These are phyloP conservation scores for Pteruthius melanotis DNA, from an alignment of 2,113 vertebrate genomes.

Conservation along the genomic window DNA sequence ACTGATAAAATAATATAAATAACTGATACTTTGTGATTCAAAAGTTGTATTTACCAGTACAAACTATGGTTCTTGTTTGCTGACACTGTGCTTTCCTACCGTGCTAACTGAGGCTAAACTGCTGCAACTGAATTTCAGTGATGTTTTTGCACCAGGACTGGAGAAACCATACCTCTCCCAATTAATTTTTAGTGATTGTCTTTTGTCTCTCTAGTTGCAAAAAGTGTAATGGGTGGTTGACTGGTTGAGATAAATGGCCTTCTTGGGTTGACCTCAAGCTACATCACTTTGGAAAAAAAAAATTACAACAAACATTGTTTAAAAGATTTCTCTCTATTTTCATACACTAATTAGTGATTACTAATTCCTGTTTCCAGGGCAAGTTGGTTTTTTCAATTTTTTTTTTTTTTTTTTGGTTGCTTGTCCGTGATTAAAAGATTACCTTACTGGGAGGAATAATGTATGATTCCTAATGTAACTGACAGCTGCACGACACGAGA, in stretches of 20 bases:
- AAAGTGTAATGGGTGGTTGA: neutral
- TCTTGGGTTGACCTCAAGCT: neutral
- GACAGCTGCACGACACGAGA: neutral
- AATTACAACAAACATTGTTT: neutral
- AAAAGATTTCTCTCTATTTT: neutral
- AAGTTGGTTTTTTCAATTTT: neutral
- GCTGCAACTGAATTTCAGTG: neutral
- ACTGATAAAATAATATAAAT: too few relatives aligned
- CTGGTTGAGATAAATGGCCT: neutral
- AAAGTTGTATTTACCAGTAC: neutral
- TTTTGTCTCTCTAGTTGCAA: neutral
- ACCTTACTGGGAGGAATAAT: neutral
- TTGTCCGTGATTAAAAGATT: neutral
- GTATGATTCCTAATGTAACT: neutral
- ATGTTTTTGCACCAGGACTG: neutral
- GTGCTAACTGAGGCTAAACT: neutral
- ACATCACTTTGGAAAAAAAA: neutral
- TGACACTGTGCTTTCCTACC: neutral
- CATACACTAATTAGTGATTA: neutral
- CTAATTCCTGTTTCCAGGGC: conserved; percentile 27
- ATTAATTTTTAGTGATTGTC: neutral
- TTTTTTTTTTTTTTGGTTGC: neutral
- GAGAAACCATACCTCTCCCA: neutral
- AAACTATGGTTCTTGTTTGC: neutral
- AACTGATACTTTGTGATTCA: neutral